Conservation (phyloP, 2,888 invertebrate genomes). For the Lobophora halterata region DNA sequence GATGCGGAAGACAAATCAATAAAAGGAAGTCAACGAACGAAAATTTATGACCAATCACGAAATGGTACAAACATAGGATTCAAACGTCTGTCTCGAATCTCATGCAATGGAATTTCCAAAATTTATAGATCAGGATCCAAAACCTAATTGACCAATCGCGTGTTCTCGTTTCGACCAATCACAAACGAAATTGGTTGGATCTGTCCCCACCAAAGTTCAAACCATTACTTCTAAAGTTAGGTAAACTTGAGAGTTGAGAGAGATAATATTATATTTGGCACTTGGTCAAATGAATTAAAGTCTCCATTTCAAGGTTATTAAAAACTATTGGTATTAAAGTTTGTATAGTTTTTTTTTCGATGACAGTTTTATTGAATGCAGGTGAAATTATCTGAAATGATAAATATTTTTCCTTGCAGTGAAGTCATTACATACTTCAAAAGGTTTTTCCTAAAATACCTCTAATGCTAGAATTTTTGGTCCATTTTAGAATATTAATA, state of each 20-base stretch:
- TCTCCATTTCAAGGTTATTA: constrained; percentile 47
- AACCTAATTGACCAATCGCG: not conserved
- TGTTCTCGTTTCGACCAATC: constrained; percentile 5
- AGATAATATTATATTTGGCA: constrained; percentile 67
- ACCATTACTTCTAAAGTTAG: constrained; percentile 22
- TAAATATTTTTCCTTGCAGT: too few relatives aligned
- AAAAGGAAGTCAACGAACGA: too few relatives aligned
- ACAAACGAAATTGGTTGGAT: constrained; percentile 11
- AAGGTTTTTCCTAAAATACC: too few relatives aligned
- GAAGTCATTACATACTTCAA: too few relatives aligned
- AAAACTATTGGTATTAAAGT: constrained; percentile 30
- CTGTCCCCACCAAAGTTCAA: constrained; percentile 8
- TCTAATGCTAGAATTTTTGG: too few relatives aligned
- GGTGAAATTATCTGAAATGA: not conserved
- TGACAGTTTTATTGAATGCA: constrained; percentile 9
- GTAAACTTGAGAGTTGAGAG: constrained; percentile 30
- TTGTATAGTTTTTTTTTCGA: constrained; percentile 4
- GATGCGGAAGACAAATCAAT: too few relatives aligned
- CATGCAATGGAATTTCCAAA: too few relatives aligned
- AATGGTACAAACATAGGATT: too few relatives aligned
- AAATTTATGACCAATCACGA: too few relatives aligned
- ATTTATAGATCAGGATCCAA: too few relatives aligned
- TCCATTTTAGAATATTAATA: too few relatives aligned
- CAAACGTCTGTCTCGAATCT: too few relatives aligned
- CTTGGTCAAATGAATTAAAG: constrained; percentile 45